Conservation (phyloP, 2,797 vertebrate genomes). For the Anomalospiza imberbis region DNA sequence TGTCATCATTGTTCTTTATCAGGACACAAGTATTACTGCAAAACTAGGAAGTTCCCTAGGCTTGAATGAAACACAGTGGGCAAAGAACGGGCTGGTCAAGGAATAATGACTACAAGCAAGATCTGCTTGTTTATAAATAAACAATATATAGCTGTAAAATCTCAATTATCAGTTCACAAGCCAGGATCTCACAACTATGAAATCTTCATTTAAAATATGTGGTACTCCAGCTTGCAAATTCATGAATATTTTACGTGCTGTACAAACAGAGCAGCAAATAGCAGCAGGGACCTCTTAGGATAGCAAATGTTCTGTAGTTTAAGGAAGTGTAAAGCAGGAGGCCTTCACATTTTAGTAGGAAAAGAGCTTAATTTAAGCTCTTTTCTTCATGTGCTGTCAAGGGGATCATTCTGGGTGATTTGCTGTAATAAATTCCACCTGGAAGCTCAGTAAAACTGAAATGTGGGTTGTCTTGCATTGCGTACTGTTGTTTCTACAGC, state of each 20-base stretch:
- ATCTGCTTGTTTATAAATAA: constrained; percentile 22
- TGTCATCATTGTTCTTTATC: neutral
- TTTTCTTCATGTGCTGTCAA: constrained; percentile 66
- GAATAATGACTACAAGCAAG: neutral
- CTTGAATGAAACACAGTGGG: neutral
- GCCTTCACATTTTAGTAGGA: constrained; percentile 28
- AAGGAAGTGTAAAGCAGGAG: constrained; percentile 31
- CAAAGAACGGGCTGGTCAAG: neutral
- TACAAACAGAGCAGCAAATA: constrained; percentile 57
- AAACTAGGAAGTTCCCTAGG: neutral
- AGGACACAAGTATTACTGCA: neutral
- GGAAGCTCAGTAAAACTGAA: constrained; percentile 61
- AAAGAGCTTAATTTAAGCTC: constrained; percentile 64
- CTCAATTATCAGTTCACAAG: constrained; percentile 41
- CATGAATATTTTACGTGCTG: constrained; percentile 70
- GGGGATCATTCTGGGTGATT: constrained; percentile 57
- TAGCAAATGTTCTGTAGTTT: constrained; percentile 34
- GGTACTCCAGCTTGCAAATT: constrained; percentile 56
- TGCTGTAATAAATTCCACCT: constrained; percentile 69
- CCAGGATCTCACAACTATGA: constrained; percentile 31
- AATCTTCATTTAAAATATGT: constrained; percentile 50
- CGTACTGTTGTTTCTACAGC: constrained; percentile 2
- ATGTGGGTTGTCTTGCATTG: neutral
- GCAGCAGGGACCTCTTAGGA: constrained; percentile 44
- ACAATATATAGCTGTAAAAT: constrained; percentile 36